phyloP scores from a whole-genome alignment of 2,888 invertebrate genomes.

The Phortica magna region DNA sequence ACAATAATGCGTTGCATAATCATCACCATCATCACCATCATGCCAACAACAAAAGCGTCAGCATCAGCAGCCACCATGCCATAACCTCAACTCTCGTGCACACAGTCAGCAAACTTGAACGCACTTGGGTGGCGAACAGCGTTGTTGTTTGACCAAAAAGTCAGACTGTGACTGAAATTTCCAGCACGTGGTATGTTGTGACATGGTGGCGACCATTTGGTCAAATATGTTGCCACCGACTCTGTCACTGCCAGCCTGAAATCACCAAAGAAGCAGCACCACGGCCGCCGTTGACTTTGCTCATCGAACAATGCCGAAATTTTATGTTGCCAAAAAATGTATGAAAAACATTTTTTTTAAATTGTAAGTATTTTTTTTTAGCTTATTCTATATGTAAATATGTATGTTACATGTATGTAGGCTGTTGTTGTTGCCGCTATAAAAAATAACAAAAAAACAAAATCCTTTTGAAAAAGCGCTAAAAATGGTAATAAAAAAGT shows the following conservation, averaged over 20 bases:
- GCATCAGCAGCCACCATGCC: slow-evolving; percentile 16
- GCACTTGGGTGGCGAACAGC: background rate
- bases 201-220: slow-evolving; percentile 69
- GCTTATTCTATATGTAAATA: background rate
- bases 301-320: slow-evolving; percentile 11
- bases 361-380: background rate
- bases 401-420: background rate
- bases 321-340: slow-evolving; percentile 2
- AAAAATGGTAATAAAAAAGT: slow-evolving; percentile 34
- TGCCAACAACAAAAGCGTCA: background rate
- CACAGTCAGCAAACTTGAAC: background rate
- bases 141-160: background rate
- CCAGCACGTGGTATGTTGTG: slow-evolving; percentile 46
- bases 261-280: background rate
- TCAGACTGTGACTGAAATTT: slow-evolving; percentile 40
- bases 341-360: background rate
- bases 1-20: slow-evolving; percentile 58
- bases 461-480: slow-evolving; percentile 8
- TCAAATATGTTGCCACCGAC: slow-evolving; percentile 57
- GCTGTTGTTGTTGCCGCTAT: background rate
- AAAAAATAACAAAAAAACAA: background rate
- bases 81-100: background rate
- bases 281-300: background rate
- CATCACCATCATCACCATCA: slow-evolving; percentile 70
- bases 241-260: background rate